A percentile compares a stretch with the other conserved stretches of the same genome.
Conservation (phyloP, 2,113 vertebrate species). For the Hemichromis elongatus region DNA sequence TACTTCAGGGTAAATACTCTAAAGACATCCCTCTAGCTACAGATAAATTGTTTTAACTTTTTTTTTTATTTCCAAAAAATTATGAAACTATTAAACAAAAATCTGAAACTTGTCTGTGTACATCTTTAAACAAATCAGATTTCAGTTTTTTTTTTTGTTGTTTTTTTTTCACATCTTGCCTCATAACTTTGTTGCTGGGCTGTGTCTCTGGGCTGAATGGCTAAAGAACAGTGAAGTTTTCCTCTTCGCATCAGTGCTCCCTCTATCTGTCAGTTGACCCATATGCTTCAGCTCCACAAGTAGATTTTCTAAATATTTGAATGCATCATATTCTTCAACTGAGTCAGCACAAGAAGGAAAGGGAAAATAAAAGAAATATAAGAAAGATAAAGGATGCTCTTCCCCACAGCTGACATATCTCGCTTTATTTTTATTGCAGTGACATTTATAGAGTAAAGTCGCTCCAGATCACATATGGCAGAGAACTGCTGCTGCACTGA, state of each 20-base stretch:
- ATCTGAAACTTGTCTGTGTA: neutral
- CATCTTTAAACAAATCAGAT: neutral
- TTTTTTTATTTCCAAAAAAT: neutral
- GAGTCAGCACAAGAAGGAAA: neutral
- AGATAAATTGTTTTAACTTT: neutral
- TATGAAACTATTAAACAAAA: neutral
- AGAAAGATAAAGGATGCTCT: neutral
- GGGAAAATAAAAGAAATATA: neutral
- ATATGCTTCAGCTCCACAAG: slow-evolving; percentile 14
- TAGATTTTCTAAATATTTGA: slow-evolving; percentile 4
- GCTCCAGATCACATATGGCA: slow-evolving; percentile 11
- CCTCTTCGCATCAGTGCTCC: neutral
- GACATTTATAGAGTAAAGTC: slow-evolving; percentile 39
- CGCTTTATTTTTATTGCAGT: slow-evolving; percentile 6
- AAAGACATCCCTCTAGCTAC: neutral
- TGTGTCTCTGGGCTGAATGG: neutral
- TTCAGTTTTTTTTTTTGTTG: neutral
- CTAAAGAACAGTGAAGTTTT: neutral
- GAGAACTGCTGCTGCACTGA: neutral
- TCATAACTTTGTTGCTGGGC: neutral
- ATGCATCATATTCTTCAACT: neutral
- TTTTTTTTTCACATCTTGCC: neutral
- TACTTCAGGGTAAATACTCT: neutral
- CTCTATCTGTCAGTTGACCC: neutral
- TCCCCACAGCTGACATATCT: neutral